Evolutionary conservation across 2,888 invertebrate species (phyloP).

Genomic region (Sthenelais limicola): DNA sequence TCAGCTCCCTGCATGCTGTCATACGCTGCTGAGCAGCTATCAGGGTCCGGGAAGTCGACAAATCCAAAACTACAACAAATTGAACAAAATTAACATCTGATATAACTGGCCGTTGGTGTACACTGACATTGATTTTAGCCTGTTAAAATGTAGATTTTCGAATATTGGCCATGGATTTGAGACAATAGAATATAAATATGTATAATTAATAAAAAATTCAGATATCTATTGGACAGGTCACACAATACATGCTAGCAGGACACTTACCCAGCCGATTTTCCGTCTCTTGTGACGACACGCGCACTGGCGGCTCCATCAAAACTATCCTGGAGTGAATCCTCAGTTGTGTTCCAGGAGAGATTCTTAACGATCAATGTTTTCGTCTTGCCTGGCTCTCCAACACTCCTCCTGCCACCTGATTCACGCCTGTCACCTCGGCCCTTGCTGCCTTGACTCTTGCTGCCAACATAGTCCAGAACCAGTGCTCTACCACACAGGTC

Average conservation of each 20-base stretch:
- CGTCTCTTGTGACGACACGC: too few species aligned
- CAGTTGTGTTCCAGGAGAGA: neutral
- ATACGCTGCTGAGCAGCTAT: neutral
- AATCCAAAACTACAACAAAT: neutral
- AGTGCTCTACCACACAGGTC: conserved; percentile 27
- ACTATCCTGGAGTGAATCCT: neutral
- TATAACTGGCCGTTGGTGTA: too few species aligned
- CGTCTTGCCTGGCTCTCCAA: neutral
- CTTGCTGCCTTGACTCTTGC: conserved; percentile 24
- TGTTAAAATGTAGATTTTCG: too few species aligned
- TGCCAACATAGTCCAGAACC: conserved; percentile 16
- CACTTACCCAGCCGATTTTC: too few species aligned
- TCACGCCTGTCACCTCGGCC: too few species aligned
- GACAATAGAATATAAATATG: too few species aligned
- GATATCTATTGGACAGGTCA: neutral
- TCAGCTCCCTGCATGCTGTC: neutral
- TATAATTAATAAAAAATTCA: neutral
- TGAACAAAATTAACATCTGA: neutral
- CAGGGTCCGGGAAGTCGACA: neutral
- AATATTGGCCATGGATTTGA: too few species aligned
- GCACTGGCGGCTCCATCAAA: neutral
- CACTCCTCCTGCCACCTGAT: too few species aligned
- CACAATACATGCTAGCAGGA: neutral
- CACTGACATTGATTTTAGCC: too few species aligned
- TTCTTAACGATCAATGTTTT: conserved; percentile 3